These are phyloP conservation scores for Heterodera carotae DNA, from an alignment of 1,140 invertebrate genomes.

Conservation along the genomic window DNA sequence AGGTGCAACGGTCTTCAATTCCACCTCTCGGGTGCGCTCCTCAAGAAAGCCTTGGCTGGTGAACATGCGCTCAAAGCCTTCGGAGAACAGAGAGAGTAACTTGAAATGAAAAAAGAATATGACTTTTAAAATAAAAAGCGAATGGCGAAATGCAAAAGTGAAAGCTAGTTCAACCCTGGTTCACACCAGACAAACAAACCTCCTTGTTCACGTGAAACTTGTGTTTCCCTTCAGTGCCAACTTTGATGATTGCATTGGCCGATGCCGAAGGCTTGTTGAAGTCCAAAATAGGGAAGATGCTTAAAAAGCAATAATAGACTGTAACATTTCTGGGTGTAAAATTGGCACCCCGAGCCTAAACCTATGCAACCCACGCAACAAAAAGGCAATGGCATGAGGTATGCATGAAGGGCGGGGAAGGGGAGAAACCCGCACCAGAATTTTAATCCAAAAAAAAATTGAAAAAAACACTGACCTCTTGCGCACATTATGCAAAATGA, in stretches of 20 bases:
- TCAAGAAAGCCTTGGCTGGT: slow-evolving; percentile 14
- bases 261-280: slow-evolving; percentile 18
- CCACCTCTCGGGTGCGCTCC: not conserved
- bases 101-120: not conserved
- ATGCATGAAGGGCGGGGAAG: too few species aligned
- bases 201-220: slow-evolving; percentile 23
- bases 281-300: slow-evolving; percentile 22
- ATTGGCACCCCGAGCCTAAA: not conserved
- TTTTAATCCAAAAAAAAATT: not conserved
- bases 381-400: too few species aligned
- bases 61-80: slow-evolving; percentile 18
- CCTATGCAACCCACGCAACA: too few species aligned
- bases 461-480: not conserved
- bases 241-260: slow-evolving; percentile 10
- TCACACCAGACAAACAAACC: not conserved
- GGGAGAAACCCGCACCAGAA: too few species aligned
- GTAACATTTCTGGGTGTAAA: not conserved
- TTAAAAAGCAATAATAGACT: not conserved
- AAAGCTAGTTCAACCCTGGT: too few species aligned
- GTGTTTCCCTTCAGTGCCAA: not conserved
- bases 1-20: slow-evolving; percentile 1
- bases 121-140: not conserved
- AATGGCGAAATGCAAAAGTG: too few species aligned
- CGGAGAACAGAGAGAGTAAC: slow-evolving; percentile 28
- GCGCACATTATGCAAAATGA: slow-evolving; percentile 25